Evolutionary conservation across 2,113 vertebrate species (phyloP), one percentile per base, ranked within the genome.

Genomic region (Scortum barcoo): DNA sequence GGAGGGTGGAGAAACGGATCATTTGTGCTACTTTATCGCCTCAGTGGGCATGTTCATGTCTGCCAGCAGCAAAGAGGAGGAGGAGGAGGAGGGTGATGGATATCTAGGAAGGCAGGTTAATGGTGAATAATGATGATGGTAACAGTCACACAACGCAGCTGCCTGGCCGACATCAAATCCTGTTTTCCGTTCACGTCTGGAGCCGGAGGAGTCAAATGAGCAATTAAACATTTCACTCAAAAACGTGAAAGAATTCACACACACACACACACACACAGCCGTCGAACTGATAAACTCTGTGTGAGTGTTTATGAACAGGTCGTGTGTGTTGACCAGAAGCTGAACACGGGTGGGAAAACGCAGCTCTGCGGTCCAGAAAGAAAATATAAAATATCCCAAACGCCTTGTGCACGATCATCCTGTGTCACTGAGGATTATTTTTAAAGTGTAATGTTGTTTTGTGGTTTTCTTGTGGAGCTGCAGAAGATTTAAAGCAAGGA

Each of bases 11-110:
- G 33, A 26, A 1, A 14, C 22, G 24, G 26, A 36, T 78, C 19
- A 73, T 54, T 73, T 61, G 54, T 74, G 46, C 62, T 71, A 40
- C 72, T 65, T 71, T 58, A 66, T 65, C 36, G 76, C 65, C 61
- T 76, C 77, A 53, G 12, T 66, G 72, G 51, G 17, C 44, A 10
- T 19, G 60, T 61, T 78, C 48, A 33, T 26, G 51, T 72, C 60
- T 72, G 67, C n/a, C 40, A 28, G 57, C 53, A 26, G 22, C n/a
- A 5, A 5, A 22, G 54, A 61, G 56, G 24, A 40, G 24, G 40
- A 51, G 24, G 50, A 67, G 56, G 26, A 70, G 46, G 38, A 48
- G 51, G 57, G n/a, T 38, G 69, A 74, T 24, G 48, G 40, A 67
- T 74, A 60, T 46, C 14, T 13, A 61, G 24, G 13, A 40, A 36